Percentiles rank a stretch among this genome's conserved stretches.
phyloP scores from a whole-genome alignment of 2,888 invertebrate genomes.

The Laothoe populi region DNA sequence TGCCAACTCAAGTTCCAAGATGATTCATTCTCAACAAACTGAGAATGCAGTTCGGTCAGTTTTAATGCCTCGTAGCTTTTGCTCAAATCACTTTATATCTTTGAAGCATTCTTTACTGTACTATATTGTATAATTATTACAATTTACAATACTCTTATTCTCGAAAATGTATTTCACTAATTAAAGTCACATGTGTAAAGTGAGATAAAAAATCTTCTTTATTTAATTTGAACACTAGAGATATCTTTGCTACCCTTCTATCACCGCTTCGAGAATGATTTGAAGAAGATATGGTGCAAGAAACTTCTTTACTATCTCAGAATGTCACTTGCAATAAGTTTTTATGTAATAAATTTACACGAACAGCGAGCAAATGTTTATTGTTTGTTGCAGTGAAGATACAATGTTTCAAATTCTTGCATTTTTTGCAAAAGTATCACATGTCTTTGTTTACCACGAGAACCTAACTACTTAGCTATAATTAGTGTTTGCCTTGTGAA shows the following conservation, averaged over 20 bases:
- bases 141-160: neutral
- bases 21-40: conserved; percentile 70
- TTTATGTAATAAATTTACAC: neutral
- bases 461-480: conserved; percentile 7
- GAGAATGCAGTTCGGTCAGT: conserved; percentile 76
- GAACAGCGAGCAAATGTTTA: conserved; percentile 27
- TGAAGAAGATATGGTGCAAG: neutral
- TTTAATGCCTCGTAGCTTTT: conserved; percentile 55
- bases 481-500: conserved; percentile 22
- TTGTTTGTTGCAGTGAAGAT: neutral
- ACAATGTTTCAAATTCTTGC: conserved; percentile 18
- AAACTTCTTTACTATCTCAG: neutral
- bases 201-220: neutral
- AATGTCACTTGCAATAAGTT: neutral
- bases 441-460: conserved; percentile 19
- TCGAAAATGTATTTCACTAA: neutral
- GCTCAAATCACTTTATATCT: conserved; percentile 45
- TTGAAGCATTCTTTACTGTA: neutral
- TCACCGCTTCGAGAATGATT: too few species aligned
- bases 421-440: conserved; percentile 17
- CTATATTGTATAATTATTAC: neutral
- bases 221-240: too few species aligned
- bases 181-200: neutral
- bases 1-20: conserved; percentile 68
- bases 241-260: too few species aligned